Conservation (phyloP, 2,888 invertebrate species). For the Selenia dentaria region DNA sequence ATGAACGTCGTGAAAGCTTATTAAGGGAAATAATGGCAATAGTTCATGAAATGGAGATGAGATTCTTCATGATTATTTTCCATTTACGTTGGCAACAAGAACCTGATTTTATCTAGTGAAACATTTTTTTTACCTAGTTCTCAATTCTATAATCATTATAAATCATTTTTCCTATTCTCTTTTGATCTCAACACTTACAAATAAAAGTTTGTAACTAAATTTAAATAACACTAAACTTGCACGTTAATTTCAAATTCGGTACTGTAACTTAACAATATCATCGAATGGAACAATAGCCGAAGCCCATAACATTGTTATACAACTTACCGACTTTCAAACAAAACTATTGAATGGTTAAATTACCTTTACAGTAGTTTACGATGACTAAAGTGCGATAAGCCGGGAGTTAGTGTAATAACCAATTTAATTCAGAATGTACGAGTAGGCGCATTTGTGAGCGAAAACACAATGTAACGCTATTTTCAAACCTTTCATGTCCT, state of each 20-base stretch:
- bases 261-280: slow-evolving; percentile 19
- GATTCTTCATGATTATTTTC: no score
- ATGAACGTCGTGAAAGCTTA: no score
- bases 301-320: slow-evolving; percentile 32
- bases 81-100: no score
- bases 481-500: slow-evolving; percentile 15
- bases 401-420: slow-evolving; percentile 47
- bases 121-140: no score
- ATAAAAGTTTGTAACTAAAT: no score
- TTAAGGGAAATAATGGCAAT: no score
- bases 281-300: slow-evolving; percentile 32
- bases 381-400: slow-evolving; percentile 53
- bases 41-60: no score
- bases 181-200: no score
- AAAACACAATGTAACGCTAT: slow-evolving; percentile 33
- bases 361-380: slow-evolving; percentile 54
- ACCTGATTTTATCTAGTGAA: no score
- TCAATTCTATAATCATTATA: no score
- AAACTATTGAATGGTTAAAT: slow-evolving; percentile 62
- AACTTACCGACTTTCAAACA: slow-evolving; percentile 29
- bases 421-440: slow-evolving; percentile 59
- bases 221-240: slow-evolving; percentile 5
- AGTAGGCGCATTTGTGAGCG: slow-evolving; percentile 44
- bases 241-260: slow-evolving; percentile 18
- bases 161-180: no score